Evolutionary conservation across 1,140 invertebrate species (phyloP).

Genomic region (Musca domestica): DNA sequence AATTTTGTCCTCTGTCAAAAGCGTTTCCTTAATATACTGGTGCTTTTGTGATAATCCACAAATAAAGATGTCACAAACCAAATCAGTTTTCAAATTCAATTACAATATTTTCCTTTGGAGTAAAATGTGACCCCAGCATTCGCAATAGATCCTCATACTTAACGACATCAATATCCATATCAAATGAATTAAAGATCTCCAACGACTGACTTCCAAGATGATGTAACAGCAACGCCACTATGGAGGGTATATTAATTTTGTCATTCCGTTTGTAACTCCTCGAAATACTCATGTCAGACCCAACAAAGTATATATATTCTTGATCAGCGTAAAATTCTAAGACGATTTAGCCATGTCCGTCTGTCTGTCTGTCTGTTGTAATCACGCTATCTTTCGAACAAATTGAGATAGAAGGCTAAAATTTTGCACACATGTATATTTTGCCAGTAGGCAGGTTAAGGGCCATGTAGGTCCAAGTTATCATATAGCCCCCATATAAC

Average conservation of each 20-base stretch:
- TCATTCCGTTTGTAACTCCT: constrained; percentile 31
- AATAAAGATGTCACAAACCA: constrained; percentile 31
- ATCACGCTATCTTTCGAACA: no score
- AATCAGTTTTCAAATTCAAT: constrained; percentile 32
- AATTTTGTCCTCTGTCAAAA: constrained; percentile 20
- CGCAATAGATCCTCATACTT: constrained; percentile 19
- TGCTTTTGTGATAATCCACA: constrained; percentile 24
- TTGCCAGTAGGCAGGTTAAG: no score
- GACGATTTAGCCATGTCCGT: no score
- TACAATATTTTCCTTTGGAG: constrained; percentile 33
- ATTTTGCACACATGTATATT: no score
- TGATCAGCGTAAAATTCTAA: no score
- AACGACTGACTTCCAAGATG: constrained; percentile 31
- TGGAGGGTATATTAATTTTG: no score
- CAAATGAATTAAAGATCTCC: constrained; percentile 32
- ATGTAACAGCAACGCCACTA: constrained; percentile 33
- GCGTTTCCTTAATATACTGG: constrained; percentile 3
- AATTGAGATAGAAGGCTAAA: no score
- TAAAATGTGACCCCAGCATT: constrained; percentile 32
- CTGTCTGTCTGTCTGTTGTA: no score
- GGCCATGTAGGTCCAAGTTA: no score
- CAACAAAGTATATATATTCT: no score
- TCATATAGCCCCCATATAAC: no score
- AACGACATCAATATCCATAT: constrained; percentile 20
- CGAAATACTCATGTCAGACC: no score